Percentiles rank a stretch among this genome's conserved stretches.
These are phyloP conservation scores for Diachrysia chrysitis DNA, from an alignment of 2,888 invertebrate genomes.

Conservation along the genomic window DNA sequence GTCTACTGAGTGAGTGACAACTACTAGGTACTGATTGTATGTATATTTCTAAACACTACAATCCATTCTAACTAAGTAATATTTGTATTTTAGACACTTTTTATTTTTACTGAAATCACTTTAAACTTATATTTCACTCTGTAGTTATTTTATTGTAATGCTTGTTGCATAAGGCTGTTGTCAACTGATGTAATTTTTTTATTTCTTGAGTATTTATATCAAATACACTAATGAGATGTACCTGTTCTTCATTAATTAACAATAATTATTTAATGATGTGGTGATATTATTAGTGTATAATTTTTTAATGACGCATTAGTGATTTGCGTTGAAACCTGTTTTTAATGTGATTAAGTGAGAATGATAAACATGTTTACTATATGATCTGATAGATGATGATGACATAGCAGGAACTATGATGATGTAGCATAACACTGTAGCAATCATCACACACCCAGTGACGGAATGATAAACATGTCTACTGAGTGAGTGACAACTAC, in stretches of 20 bases:
- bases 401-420: background rate
- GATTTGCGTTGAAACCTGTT: background rate
- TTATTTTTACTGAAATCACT: too few species aligned
- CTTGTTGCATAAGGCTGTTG: too few species aligned
- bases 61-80: too few species aligned
- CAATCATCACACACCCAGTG: conserved; percentile 55
- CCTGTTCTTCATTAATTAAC: too few species aligned
- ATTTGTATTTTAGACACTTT: too few species aligned
- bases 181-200: too few species aligned
- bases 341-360: conserved; percentile 23
- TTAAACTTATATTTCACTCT: too few species aligned
- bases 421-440: conserved; percentile 18
- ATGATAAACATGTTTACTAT: conserved; percentile 47
- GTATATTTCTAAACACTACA: background rate
- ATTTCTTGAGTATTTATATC: too few species aligned
- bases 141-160: too few species aligned
- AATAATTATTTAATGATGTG: background rate
- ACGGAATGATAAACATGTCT: conserved; percentile 52
- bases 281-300: conserved; percentile 1
- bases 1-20: too few species aligned
- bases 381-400: conserved; percentile 3
- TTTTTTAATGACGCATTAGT: conserved; percentile 42
- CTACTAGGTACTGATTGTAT: too few species aligned
- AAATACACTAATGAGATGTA: too few species aligned
- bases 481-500: conserved; percentile 23